These are phyloP conservation scores for Mamestra brassicae DNA, from an alignment of 2,888 invertebrate genomes.

Conservation along the genomic window DNA sequence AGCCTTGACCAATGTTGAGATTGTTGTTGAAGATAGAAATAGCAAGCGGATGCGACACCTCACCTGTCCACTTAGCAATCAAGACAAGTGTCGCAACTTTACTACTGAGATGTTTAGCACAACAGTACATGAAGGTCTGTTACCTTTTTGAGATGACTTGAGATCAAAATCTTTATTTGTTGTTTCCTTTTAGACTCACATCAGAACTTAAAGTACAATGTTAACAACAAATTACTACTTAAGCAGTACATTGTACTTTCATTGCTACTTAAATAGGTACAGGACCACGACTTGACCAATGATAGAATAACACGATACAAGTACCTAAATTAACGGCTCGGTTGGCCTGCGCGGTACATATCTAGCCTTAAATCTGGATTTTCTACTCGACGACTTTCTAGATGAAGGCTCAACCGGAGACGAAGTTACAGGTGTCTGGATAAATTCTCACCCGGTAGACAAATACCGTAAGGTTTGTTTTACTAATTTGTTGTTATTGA, in stretches of 20 bases:
- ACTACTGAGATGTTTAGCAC: neutral
- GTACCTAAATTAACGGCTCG: neutral
- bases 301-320: neutral
- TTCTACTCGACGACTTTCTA: too few species aligned
- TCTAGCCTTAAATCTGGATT: too few species aligned
- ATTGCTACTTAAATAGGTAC: too few species aligned
- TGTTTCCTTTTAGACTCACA: neutral
- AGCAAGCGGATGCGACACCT: conserved; percentile 11
- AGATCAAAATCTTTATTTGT: conserved; percentile 11
- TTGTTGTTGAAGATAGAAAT: conserved; percentile 14
- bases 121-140: neutral
- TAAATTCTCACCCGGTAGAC: neutral
- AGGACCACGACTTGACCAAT: neutral
- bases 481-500: neutral
- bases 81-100: neutral
- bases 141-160: neutral
- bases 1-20: conserved; percentile 24
- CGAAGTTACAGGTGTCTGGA: neutral
- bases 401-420: neutral
- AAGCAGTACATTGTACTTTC: too few species aligned
- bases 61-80: conserved; percentile 11
- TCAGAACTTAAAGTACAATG: too few species aligned
- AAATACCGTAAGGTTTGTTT: neutral
- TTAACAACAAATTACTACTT: too few species aligned
- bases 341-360: too few species aligned